Percentiles rank a stretch among this genome's conserved stretches.
These are phyloP conservation scores for Marasmarcha lunaedactyla DNA, from an alignment of 2,888 invertebrate genomes.

Conservation along the genomic window DNA sequence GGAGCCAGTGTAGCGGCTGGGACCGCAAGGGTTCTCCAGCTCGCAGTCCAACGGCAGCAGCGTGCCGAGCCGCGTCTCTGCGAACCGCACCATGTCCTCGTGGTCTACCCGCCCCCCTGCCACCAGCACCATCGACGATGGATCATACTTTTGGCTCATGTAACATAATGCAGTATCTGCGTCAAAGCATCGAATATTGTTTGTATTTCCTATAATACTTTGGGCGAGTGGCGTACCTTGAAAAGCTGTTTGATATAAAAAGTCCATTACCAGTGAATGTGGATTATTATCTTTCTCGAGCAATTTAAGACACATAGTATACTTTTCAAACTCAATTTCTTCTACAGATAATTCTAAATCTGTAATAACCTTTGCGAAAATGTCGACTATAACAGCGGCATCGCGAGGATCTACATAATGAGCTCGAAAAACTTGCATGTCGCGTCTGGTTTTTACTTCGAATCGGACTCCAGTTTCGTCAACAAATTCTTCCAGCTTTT, in stretches of 20 bases:
- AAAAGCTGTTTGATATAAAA: constrained; percentile 56
- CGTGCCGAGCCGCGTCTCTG: constrained; percentile 66
- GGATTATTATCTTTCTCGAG: constrained; percentile 37
- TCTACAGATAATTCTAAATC: constrained; percentile 24
- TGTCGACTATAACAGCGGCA: constrained; percentile 17
- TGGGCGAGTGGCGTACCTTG: constrained; percentile 53
- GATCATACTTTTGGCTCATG: constrained; percentile 31
- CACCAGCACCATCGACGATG: constrained; percentile 76
- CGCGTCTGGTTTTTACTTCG: constrained; percentile 31
- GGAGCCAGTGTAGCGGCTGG: constrained; percentile 21
- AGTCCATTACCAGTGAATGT: constrained; percentile 45
- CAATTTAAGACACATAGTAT: constrained; percentile 34
- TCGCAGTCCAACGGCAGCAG: constrained; percentile 13
- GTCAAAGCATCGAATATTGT: constrained; percentile 72
- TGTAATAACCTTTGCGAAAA: constrained; percentile 26
- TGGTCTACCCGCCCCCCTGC: constrained; percentile 79
- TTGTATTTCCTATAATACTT: constrained; percentile 72
- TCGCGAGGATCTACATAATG: constrained; percentile 17
- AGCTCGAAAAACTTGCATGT: constrained; percentile 34
- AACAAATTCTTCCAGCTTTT: constrained; percentile 21
- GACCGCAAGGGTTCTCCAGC: constrained; percentile 19
- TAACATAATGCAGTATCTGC: constrained; percentile 23
- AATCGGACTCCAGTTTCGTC: constrained; percentile 23
- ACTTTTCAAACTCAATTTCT: constrained; percentile 31
- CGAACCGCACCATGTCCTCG: constrained; percentile 68